phyloP scores from a whole-genome alignment of 2,113 vertebrate species.

The Sapayoa aenigma region DNA sequence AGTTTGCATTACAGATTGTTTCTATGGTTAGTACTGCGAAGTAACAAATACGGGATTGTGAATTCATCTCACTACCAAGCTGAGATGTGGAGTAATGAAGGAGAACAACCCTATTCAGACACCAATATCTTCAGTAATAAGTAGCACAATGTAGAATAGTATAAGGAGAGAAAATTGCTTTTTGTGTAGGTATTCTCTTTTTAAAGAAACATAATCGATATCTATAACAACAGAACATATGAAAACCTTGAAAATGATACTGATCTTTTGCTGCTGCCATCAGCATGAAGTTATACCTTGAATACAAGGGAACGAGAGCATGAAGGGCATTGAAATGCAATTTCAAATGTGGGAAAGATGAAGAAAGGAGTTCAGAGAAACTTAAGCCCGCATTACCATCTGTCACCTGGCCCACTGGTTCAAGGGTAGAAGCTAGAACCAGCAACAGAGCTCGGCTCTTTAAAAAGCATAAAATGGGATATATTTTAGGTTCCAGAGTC shows the following conservation, averaged over 20 bases:
- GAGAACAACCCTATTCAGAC: conserved; percentile 20
- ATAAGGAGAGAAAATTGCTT: background rate
- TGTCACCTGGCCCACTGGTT: background rate
- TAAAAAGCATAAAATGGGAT: background rate
- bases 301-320: background rate
- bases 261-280: background rate
- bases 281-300: background rate
- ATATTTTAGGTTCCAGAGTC: background rate
- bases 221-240: background rate
- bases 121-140: background rate
- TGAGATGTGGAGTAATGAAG: background rate
- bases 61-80: background rate
- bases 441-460: background rate
- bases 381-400: background rate
- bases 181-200: background rate
- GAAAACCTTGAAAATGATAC: background rate
- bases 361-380: background rate
- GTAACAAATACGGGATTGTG: background rate
- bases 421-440: background rate
- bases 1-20: background rate
- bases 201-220: background rate
- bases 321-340: background rate
- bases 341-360: background rate
- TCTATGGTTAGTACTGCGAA: background rate
- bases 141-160: background rate